Base-by-base conservation (phyloP, 2,888 invertebrate genomes). In the Apamea crenata region DNA sequence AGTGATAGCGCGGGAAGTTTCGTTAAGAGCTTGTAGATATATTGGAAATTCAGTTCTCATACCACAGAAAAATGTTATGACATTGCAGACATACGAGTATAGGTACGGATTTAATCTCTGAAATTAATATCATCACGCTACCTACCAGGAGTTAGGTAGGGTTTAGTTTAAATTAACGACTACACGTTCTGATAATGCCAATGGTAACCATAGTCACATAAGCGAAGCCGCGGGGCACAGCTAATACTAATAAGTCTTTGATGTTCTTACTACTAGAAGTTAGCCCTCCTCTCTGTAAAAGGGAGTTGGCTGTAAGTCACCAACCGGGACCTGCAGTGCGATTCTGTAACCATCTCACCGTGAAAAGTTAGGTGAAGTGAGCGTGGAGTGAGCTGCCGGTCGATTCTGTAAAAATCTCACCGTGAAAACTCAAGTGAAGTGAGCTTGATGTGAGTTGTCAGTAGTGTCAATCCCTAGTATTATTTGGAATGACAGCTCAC, bases 21-120 rank as follows among this genome's bases (percentile, higher is more conserved):
- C 63, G 63, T 47, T 69, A 79, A 18, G 53, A 79, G 69, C 65
- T 70, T 78, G 12, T 78, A 29, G 16, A 29, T 53, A 53, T 69
- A 70, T 78, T 53, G 53, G 50, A 63, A 68, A 63, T 65, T 69
- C 69, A 69, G 14, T 78, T 65, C 12, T 36, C 8, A 25, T 67
- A 12, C n/a, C 32, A 53, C 25, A 25, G 56, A 10, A 56, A 25
- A 8, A 10, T 25, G 25, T 25, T 56, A 56, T 56, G 21, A 56
- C 3, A 56, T 25, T 56, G 25, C 25, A 56, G 25, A 10, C 10
- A 56, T 25, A n/a, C n/a, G n/a, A n/a, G n/a, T n/a, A 56, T 50
- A 50, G 25, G 2, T 56, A 25, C 2, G 25, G 53, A 53, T 53
- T 25, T 56, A 25, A 56, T 56, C 47, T 14, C 14, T 47, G 47